Conservation (phyloP, 2,113 vertebrate species). For the Equus przewalskii region DNA sequence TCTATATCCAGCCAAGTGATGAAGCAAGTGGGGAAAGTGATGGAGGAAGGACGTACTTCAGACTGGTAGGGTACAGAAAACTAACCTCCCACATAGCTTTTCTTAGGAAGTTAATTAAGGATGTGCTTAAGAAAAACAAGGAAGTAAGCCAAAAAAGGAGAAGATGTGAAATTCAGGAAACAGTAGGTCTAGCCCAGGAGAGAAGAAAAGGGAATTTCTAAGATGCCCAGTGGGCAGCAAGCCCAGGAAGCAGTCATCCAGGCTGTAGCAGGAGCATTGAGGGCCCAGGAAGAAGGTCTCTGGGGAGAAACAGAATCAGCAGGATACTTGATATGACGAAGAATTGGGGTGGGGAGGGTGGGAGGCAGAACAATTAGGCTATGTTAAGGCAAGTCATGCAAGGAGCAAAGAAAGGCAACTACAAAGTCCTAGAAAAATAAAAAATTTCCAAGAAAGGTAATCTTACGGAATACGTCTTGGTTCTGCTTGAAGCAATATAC, state of each 20-base stretch:
- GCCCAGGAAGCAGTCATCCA: neutral
- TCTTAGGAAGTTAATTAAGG: constrained; percentile 70
- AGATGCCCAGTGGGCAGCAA: neutral
- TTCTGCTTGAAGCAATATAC: neutral
- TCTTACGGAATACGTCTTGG: neutral
- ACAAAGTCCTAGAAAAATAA: constrained; percentile 25
- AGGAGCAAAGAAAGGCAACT: constrained; percentile 27
- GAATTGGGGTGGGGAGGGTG: neutral
- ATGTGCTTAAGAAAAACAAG: constrained; percentile 70
- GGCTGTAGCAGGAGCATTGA: neutral
- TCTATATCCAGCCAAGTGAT: neutral
- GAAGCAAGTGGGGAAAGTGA: neutral
- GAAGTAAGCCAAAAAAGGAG: constrained; percentile 76
- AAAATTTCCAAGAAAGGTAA: neutral
- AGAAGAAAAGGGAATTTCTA: constrained; percentile 37
- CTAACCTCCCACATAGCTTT: constrained; percentile 59
- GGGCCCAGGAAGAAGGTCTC: neutral
- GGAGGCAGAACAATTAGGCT: neutral
- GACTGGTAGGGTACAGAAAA: neutral
- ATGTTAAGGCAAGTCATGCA: neutral
- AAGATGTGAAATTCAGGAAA: constrained; percentile 47
- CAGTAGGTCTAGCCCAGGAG: neutral
- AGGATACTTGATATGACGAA: neutral
- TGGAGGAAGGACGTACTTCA: neutral
- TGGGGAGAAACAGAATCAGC: neutral